Evolutionary conservation across 2,888 invertebrate species (phyloP).

Genomic region (Alviniconcha strummeri): DNA sequence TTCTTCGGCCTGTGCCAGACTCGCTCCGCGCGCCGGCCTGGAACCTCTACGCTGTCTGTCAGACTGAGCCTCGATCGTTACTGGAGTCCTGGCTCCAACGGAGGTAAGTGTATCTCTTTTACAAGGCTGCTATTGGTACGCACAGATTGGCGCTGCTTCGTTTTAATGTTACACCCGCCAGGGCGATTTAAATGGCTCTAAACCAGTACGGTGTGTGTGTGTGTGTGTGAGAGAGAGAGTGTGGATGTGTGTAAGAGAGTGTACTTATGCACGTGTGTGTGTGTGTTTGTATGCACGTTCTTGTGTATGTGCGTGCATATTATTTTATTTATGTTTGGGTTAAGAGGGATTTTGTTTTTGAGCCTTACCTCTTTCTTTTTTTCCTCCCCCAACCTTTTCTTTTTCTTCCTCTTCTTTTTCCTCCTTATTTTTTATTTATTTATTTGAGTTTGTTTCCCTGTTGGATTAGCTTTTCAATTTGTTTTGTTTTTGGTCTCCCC

Average conservation of each 20-base stretch:
- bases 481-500: not conserved
- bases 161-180: too few species aligned
- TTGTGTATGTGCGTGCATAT: not conserved
- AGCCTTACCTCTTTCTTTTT: too few species aligned
- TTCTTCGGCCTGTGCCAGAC: too few species aligned
- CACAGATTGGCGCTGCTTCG: too few species aligned
- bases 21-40: too few species aligned
- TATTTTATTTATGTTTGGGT: not conserved
- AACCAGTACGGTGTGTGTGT: not conserved
- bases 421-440: not conserved
- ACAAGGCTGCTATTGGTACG: too few species aligned
- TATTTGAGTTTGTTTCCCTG: not conserved
- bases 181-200: not conserved
- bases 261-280: not conserved
- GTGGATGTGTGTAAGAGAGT: not conserved
- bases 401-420: not conserved
- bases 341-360: not conserved
- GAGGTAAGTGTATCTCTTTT: too few species aligned
- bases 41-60: too few species aligned
- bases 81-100: too few species aligned
- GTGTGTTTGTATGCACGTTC: not conserved
- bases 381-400: not conserved
- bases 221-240: too few species aligned
- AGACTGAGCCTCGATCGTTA: too few species aligned
- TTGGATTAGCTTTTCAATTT: not conserved